Base-by-base conservation (phyloP, 2,797 vertebrate species). In the Catamblyrhynchus diadema region DNA sequence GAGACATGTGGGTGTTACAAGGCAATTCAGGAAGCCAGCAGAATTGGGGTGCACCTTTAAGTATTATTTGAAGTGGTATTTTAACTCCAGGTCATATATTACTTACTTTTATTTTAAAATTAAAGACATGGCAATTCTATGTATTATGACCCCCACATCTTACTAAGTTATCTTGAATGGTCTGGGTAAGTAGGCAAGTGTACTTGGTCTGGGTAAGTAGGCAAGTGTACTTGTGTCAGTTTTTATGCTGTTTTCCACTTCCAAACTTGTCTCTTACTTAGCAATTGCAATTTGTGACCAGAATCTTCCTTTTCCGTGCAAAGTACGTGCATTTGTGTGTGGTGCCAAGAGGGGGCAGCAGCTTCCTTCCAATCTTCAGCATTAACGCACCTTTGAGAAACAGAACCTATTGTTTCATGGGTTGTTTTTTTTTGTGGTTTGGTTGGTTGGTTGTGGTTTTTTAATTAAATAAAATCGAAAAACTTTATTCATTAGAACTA, bases 341-440 rank as follows among this genome's bases (percentile, higher is more conserved):
- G 60, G 2, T 81, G 44, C 91, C 98, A 96, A 88, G 73, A 98
- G 97, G 75, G 95, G 97, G 97, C 96, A 97, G 92, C 75, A 97
- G 61, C 88, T 79, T 93, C 91, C 82, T 91, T 90, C 51, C 73
- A 53, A 81, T 88, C 22, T 25, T 35, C 45, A 21, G 23, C 12
- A 0, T 42, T 42, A 45, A 20, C 1, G 7, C 0, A 8, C 7
- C 16, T 30, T 18, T 3, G 47, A 30, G 56, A 60, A 72, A 9
- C 1, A 4, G 35, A 57, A 39, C 10, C 16, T 71, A 7, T 18
- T 77, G 57, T 42, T 69, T 51, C 18, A 7, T 32, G 28, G 2
- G 28, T 62, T 32, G 22, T 2, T 3, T 24, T 65, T 65, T 67
- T 48, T 66, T 37, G 53, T 54, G 47, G 45, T 0, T 42, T 66